Base-by-base conservation (phyloP, 2,797 vertebrate genomes). In the Anguilla marmorata region DNA sequence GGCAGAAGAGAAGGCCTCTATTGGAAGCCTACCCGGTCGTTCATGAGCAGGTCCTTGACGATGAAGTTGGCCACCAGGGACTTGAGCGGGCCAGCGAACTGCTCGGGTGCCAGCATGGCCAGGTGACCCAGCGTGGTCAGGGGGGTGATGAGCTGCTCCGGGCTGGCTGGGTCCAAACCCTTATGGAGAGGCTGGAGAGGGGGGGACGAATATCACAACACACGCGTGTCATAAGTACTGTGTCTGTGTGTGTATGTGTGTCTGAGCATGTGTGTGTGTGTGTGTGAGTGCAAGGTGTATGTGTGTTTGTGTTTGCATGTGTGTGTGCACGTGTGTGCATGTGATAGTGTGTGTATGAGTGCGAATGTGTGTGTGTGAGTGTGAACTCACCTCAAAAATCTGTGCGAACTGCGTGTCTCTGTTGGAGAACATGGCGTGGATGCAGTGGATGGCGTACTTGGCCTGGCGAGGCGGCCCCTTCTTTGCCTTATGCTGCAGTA, bases 331-430 rank as follows among this genome's bases (percentile, higher is more conserved):
- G 0, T n/a, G 8, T 3, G 66, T 3, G 6, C 27, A 9, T 27
- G 14, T n/a, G 24, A 69, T 8, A 27, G n/a, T 9, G 30, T 74
- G 30, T 33, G 6, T 33, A 2, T 33, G 12, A 1, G 30, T 12
- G 69, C 6, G 9, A 1, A 7, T 74, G 8, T 12, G 69, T 74
- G 69, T 0, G 9, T 16, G 37, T 79, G 3, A 9, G 16, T 80
- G 41, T 48, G 37, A 48, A 41, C 94, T 96, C 94, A 99, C 98
- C 98, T 99, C 98, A 92, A 99, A 99, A 94, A 99, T 99, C 92
- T 99, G 99, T 92, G 99, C 99, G 90, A 99, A 99, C 93, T 99
- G 98, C 0, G 98, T 99, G 95, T 99, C 99, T 94, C 98, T 98
- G 95, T 98, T 99, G 94, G 95, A 97, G 96, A 99, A 99, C 97